Evolutionary conservation across 2,888 invertebrate species (phyloP).

Genomic region (Candidula unifasciata): DNA sequence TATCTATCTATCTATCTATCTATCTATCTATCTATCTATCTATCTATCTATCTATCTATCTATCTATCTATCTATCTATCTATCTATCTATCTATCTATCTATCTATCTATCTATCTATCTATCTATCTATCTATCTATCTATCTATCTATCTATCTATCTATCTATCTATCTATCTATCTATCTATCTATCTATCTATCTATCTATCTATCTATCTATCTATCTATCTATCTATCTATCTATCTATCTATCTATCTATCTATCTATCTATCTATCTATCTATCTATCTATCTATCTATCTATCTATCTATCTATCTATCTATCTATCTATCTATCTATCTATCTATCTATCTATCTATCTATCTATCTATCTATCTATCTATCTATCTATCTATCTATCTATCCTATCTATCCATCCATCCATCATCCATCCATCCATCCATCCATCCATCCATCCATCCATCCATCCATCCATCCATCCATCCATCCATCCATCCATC

Average conservation of each 20-base stretch:
- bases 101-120: no score
- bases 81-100: no score
- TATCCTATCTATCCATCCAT: neutral
- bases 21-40: neutral
- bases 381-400: neutral
- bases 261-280: neutral
- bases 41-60: neutral
- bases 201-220: neutral
- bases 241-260: slow-evolving; percentile 11
- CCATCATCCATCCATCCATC: neutral
- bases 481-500: no score
- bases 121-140: no score
- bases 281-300: neutral
- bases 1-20: neutral
- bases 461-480: neutral
- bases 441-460: neutral
- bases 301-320: neutral
- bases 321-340: neutral
- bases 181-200: neutral
- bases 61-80: no score
- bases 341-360: no score
- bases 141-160: no score
- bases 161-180: no score
- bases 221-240: slow-evolving; percentile 2
- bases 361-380: no score